Evolutionary conservation across 2,797 vertebrate genomes (phyloP).

Genomic region (Thripadectes ignobilis): DNA sequence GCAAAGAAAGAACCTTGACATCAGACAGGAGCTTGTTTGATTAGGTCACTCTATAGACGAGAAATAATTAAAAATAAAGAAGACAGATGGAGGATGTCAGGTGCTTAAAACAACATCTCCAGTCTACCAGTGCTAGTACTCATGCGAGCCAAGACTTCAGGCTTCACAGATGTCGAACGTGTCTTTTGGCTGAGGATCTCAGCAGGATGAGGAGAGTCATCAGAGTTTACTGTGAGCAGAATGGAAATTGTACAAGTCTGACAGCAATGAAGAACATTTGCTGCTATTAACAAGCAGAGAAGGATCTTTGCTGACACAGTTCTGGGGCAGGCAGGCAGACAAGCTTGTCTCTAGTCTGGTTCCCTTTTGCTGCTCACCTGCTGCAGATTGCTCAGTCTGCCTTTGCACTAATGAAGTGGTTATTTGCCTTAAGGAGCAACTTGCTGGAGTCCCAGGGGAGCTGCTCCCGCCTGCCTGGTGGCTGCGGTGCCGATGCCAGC

Average conservation of each 20-base stretch:
- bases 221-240: neutral
- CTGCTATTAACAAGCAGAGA: neutral
- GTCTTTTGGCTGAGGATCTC: conserved; percentile 46
- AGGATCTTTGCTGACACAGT: neutral
- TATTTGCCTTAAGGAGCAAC: conserved; percentile 46
- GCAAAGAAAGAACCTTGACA: conserved; percentile 54
- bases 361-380: conserved; percentile 14
- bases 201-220: conserved; percentile 8
- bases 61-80: conserved; percentile 70
- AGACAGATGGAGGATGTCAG: conserved; percentile 58
- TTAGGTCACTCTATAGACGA: conserved; percentile 58
- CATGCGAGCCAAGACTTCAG: conserved; percentile 20
- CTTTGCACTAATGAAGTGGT: conserved; percentile 24
- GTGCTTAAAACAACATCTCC: conserved; percentile 44
- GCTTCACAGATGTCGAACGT: conserved; percentile 30
- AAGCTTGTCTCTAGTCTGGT: neutral
- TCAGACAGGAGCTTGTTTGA: conserved; percentile 61
- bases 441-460: neutral
- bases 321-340: neutral
- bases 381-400: neutral
- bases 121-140: neutral
- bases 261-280: neutral
- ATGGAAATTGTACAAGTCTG: neutral
- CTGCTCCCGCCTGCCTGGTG: neutral
- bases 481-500: neutral